Evolutionary conservation across 2,888 invertebrate species (phyloP).

Genomic region (Hetaerina titia): DNA sequence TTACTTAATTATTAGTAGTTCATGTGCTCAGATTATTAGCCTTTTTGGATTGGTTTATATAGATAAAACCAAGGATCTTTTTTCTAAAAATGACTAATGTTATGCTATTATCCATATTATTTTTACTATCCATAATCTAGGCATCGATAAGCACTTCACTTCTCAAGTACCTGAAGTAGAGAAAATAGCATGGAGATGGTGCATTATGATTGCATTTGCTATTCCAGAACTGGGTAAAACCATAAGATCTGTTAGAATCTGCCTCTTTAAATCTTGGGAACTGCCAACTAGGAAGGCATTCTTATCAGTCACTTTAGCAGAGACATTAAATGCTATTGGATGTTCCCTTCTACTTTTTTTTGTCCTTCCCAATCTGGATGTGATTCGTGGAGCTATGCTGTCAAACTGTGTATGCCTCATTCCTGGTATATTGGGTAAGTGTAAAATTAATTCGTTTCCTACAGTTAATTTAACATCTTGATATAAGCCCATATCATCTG

Average conservation of each 20-base stretch:
- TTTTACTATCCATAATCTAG: conserved; percentile 78
- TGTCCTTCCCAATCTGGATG: conserved; percentile 94
- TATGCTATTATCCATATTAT: too few species aligned
- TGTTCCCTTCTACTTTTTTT: conserved; percentile 91
- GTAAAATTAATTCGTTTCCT: conserved; percentile 9
- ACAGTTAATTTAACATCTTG: too few species aligned
- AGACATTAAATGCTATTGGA: conserved; percentile 93
- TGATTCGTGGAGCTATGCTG: conserved; percentile 96
- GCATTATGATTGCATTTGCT: conserved; percentile 90
- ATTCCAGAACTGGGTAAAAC: conserved; percentile 93
- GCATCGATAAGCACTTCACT: conserved; percentile 91
- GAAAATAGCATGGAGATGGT: conserved; percentile 96
- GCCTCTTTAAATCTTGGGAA: conserved; percentile 93
- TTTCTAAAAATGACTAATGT: too few species aligned
- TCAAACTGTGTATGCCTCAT: conserved; percentile 97
- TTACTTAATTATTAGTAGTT: too few species aligned
- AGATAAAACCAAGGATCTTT: too few species aligned
- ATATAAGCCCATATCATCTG: too few species aligned
- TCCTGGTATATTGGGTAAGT: conserved; percentile 85
- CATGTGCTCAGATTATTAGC: too few species aligned
- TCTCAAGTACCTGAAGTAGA: conserved; percentile 90
- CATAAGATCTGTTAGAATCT: conserved; percentile 91
- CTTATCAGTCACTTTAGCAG: conserved; percentile 87
- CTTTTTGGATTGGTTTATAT: too few species aligned
- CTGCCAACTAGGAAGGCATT: conserved; percentile 84